Evolutionary conservation across 2,888 invertebrate species (phyloP), one percentile per base, ranked within the genome.

Genomic region (Drosophila mettleri): DNA sequence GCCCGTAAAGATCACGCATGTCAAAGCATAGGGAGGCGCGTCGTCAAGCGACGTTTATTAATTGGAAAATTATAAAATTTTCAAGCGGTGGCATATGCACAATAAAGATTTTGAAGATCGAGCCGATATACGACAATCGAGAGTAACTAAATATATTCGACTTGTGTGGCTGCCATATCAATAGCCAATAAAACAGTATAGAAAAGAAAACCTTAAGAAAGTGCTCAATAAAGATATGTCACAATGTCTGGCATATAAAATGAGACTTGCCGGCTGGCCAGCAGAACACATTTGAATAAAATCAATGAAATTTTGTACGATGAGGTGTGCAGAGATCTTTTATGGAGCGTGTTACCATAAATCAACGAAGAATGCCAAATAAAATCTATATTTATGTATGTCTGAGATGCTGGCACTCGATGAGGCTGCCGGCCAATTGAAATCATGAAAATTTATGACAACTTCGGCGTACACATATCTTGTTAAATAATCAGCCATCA

Each of bases 331-430:
- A 76, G 67, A 58, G 73, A 72, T 74, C 59, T 81, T 54, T 81
- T 78, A 80, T 81, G 75, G 81, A 66, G 72, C 78, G 69, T 73
- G 86, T 80, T 89, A 86, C 86, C 89, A 83, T 86, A 86, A 86
- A 86, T 86, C 89, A 88, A 43, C 57, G 43, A 52, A 52, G 57
- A 61, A 69, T 57, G 78, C 73, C 78, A 77, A 78, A 86, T 89
- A 80, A 89, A 89, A 80, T 77, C 65, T 71, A 65, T 78, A 77
- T 77, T 48, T 49, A 60, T 39, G 45, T 46, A 10, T 45, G 39
- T 39, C n/a, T 61, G 2, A 10, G 70, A 64, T 74, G 79, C 68
- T 60, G 84, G 68, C 76, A 72, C 74, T 69, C 67, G 64, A 61
- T 76, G 66, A 63, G 41, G 41, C 69, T 74, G 78, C 74, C 71